A percentile compares a stretch with the other conserved stretches of the same genome.
Conservation (phyloP, 2,113 vertebrate species). For the Ailuropoda melanoleuca region DNA sequence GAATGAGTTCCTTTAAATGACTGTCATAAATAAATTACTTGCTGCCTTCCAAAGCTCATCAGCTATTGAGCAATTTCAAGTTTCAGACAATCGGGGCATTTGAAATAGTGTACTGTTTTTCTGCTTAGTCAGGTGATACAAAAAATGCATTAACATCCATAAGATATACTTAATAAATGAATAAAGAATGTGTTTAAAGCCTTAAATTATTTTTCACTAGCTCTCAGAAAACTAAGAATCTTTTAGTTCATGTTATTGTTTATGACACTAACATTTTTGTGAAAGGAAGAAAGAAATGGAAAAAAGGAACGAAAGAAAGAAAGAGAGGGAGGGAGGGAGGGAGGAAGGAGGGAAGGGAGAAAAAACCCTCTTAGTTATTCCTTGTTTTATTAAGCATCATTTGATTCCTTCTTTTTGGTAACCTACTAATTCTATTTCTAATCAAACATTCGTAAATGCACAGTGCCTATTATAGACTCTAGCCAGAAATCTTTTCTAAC, state of each 20-base stretch:
- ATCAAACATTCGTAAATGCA: background rate
- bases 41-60: background rate
- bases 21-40: background rate
- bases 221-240: background rate
- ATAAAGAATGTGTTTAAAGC: background rate
- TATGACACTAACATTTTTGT: conserved; percentile 19
- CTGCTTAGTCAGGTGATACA: conserved; percentile 28
- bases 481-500: background rate
- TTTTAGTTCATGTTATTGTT: background rate
- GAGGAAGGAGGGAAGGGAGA: too few species aligned
- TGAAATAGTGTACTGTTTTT: background rate
- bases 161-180: background rate
- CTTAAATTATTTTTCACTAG: background rate
- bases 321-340: too few species aligned
- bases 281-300: background rate
- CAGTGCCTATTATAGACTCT: background rate
- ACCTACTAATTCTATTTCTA: background rate
- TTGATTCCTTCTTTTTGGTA: background rate
- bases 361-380: background rate
- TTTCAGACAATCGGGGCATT: background rate
- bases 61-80: background rate
- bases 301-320: too few species aligned
- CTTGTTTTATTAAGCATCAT: background rate
- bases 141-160: background rate
- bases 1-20: background rate